A percentile compares a stretch with the other conserved stretches of the same genome.
phyloP scores from a whole-genome alignment of 2,113 vertebrate genomes.

The Tetrao urogallus region DNA sequence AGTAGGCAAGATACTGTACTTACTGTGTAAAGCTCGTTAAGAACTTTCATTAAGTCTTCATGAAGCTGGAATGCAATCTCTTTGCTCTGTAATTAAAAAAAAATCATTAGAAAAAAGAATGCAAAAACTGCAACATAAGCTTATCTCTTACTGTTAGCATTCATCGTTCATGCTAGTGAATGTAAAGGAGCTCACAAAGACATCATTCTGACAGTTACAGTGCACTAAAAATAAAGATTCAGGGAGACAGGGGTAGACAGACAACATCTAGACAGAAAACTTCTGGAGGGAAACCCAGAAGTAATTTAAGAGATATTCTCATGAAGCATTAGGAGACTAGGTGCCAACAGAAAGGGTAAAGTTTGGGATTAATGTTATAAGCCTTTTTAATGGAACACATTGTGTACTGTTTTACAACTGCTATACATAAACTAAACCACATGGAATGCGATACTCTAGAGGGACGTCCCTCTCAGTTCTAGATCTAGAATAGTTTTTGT shows the following conservation, averaged over 20 bases:
- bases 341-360: not conserved
- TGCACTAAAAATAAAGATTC: not conserved
- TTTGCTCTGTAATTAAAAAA: conserved; percentile 90
- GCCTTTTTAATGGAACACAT: conserved; percentile 1
- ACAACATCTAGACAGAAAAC: not conserved
- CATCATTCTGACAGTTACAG: not conserved
- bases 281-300: not conserved
- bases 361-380: not conserved
- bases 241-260: not conserved
- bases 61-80: conserved; percentile 98
- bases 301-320: not conserved
- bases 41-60: conserved; percentile 99
- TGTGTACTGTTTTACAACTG: not conserved
- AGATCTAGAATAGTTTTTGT: conserved; percentile 20
- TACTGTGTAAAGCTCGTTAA: conserved; percentile 98
- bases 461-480: not conserved
- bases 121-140: conserved; percentile 1
- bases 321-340: conserved; percentile 2
- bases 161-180: not conserved
- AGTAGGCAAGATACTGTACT: conserved; percentile 73
- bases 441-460: not conserved
- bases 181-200: not conserved
- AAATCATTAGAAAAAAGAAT: conserved; percentile 59
- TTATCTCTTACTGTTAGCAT: not conserved
- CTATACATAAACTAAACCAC: not conserved